Conservation (phyloP, 2,888 invertebrate species). For the Dasysyrphus tricinctus region DNA sequence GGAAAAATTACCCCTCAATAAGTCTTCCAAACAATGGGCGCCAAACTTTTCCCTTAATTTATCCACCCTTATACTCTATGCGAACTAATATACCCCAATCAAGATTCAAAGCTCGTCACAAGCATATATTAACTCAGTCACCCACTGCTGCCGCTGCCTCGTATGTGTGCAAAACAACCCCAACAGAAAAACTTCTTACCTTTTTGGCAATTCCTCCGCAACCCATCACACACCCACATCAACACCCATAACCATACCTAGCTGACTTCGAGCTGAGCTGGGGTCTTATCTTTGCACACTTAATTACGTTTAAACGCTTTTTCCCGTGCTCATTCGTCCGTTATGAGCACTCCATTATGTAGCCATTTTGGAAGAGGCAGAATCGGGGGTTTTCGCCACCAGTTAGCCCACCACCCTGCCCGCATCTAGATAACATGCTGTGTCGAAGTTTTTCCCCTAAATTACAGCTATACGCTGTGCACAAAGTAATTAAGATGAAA, state of each 20-base stretch:
- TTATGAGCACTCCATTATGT: slow-evolving; percentile 75
- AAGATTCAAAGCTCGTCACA: slow-evolving; percentile 61
- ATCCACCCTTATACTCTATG: slow-evolving; percentile 10
- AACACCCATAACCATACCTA: neutral
- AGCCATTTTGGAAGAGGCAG: slow-evolving; percentile 65
- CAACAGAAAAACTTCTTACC: slow-evolving; percentile 28
- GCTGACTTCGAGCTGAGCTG: slow-evolving; percentile 40
- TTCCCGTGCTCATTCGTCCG: slow-evolving; percentile 75
- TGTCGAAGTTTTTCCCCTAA: slow-evolving; percentile 69
- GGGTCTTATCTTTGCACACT: slow-evolving; percentile 74
- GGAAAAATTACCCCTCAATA: slow-evolving; percentile 71
- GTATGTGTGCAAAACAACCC: slow-evolving; percentile 25
- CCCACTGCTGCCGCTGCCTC: neutral
- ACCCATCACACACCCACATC: slow-evolving; percentile 22
- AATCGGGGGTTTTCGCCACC: slow-evolving; percentile 11
- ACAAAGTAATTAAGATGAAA: slow-evolving; percentile 75
- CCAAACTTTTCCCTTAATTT: slow-evolving; percentile 27
- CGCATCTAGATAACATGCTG: slow-evolving; percentile 68
- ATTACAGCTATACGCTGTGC: slow-evolving; percentile 55
- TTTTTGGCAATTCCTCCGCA: slow-evolving; percentile 53
- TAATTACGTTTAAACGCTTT: slow-evolving; percentile 75
- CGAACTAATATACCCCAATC: slow-evolving; percentile 46
- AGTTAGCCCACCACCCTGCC: slow-evolving; percentile 8
- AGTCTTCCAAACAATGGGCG: slow-evolving; percentile 51
- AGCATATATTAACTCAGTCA: slow-evolving; percentile 29